A percentile compares a stretch with the other conserved stretches of the same genome.
Evolutionary conservation across 2,888 invertebrate species (phyloP).

Genomic region (Teleogryllus oceanicus): DNA sequence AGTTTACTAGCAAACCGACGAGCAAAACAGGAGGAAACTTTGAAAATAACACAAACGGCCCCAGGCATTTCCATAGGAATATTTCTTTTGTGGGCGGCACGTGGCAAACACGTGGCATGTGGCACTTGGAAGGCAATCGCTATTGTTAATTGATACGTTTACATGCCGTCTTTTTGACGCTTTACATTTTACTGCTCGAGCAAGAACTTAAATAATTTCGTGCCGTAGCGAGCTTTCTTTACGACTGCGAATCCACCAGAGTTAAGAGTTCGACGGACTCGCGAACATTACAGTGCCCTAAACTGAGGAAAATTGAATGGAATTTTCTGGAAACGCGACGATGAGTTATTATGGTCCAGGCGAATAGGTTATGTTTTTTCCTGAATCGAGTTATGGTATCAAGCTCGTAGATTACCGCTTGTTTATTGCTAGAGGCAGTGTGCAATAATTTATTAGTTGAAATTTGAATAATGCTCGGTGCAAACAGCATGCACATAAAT

Average conservation of each 20-base stretch:
- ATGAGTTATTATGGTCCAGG: neutral
- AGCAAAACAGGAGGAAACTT: no score
- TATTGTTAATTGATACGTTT: neutral
- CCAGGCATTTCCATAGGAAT: no score
- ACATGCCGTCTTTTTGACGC: neutral
- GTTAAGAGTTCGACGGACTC: neutral
- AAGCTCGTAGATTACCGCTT: neutral
- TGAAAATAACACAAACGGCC: no score
- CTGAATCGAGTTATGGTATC: neutral
- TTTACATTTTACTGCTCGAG: neutral
- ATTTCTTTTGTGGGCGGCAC: no score
- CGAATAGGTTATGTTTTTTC: neutral
- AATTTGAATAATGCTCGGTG: neutral
- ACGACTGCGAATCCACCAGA: neutral
- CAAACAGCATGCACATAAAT: slow-evolving; percentile 9
- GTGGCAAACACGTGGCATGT: no score
- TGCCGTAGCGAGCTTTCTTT: neutral
- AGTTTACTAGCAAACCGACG: no score
- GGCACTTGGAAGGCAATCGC: neutral
- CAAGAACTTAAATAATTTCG: neutral
- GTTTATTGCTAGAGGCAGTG: neutral
- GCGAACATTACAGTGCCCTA: neutral
- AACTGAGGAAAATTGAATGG: neutral
- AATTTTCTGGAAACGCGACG: neutral
- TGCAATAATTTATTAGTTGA: neutral